Evolutionary conservation across 2,797 vertebrate species (phyloP), one percentile per base, ranked within the genome.

Genomic region (Platalea minor): DNA sequence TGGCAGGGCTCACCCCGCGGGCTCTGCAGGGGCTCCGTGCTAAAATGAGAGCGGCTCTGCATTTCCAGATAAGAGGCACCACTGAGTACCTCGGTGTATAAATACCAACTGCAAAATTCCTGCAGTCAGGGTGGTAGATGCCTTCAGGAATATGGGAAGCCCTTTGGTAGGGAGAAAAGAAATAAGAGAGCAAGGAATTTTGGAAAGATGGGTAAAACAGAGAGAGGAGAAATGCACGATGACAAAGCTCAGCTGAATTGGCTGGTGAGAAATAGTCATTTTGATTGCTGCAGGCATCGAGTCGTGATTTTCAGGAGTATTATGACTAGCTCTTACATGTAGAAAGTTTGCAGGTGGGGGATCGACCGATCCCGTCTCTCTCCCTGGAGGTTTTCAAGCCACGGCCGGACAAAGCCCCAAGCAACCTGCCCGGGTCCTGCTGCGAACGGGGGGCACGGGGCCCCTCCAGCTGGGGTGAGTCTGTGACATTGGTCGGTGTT

Each of bases 361-460:
- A 48, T 63, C 10, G 25, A 5, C 43, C 37, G 35, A 45, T 84
- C 48, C 53, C 1, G 1, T 70, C 45, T 54, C 19, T 53, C 7
- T 29, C 25, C 10, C 7, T 43, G 73, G 25, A 21, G 9, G 1
- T 46, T 78, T 64, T 82, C 64, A 63, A 54, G 56, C 39, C 0
- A 0, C 0, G 6, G n/a, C 31, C 0, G 2, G 67, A n/a, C 45
- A 35, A 19, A 77, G 37, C 41, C 53, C 37, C 1, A 2, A 7
- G 24, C 39, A 56, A 25, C 54, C 45, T 79, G 77, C 53, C 86
- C 9, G 15, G 60, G 10, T 91, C 50, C 69, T 86, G 35, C 88
- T 74, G 61, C 4, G 1, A 1, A 13, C 1, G 1, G 3, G 54
- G 57, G 33, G 33, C 37, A 59, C 2, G 1, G 25, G 31, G 3